phyloP scores from a whole-genome alignment of 1,140 invertebrate species.

The Zaprionus camerounensis region DNA sequence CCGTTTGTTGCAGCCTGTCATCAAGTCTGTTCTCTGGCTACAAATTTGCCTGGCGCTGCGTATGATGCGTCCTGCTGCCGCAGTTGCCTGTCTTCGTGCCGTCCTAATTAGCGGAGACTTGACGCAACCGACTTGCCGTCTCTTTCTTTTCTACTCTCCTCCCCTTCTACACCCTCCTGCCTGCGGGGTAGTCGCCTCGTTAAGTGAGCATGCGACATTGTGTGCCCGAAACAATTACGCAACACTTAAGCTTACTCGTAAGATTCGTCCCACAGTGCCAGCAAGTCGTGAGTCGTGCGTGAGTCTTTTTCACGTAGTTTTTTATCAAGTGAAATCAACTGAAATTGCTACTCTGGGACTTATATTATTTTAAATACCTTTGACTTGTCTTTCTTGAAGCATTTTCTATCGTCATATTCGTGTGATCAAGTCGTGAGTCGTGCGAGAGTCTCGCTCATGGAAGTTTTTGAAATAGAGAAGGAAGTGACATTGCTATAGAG shows the following conservation, averaged over 20 bases:
- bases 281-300: background rate
- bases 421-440: too few relatives aligned
- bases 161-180: constrained; percentile 3
- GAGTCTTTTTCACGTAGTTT: background rate
- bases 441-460: too few relatives aligned
- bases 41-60: constrained; percentile 45
- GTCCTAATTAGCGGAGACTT: constrained; percentile 67
- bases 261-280: constrained; percentile 6
- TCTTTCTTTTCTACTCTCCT: background rate
- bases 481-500: too few relatives aligned
- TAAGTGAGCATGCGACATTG: constrained; percentile 69
- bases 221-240: constrained; percentile 70
- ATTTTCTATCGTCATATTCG: too few relatives aligned
- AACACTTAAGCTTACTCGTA: constrained; percentile 62
- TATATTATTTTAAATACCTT: too few relatives aligned
- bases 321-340: background rate
- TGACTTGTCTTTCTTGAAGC: too few relatives aligned
- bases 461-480: too few relatives aligned
- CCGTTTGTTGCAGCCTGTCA: constrained; percentile 34
- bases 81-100: constrained; percentile 30
- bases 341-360: too few relatives aligned
- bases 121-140: background rate
- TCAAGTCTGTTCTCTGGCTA: constrained; percentile 28
- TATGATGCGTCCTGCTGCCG: constrained; percentile 36
- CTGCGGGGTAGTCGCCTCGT: constrained; percentile 43